Conservation (phyloP, 1,140 invertebrate genomes). For the Nixonia krombeini region DNA sequence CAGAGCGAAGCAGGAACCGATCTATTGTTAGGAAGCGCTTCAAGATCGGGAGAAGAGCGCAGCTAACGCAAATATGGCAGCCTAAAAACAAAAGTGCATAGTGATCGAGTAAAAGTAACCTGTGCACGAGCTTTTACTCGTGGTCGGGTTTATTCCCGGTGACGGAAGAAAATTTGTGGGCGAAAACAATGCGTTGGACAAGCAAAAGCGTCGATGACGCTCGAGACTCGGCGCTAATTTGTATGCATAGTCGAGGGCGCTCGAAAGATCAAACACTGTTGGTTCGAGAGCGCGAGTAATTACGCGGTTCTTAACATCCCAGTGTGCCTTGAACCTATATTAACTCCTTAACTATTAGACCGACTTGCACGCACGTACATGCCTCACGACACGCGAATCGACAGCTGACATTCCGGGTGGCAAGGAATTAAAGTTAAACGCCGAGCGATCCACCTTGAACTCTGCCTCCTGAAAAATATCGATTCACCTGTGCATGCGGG, state of each 20-base stretch:
- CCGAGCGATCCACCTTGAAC: conserved; percentile 61
- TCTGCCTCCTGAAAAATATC: conserved; percentile 49
- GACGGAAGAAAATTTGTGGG: no score
- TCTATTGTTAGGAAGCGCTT: no score
- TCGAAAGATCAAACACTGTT: conserved; percentile 27
- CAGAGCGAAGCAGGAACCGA: conserved; percentile 8
- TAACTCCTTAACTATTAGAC: conserved; percentile 37
- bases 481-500: conserved; percentile 25
- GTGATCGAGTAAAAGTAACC: no score
- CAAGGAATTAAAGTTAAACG: conserved; percentile 50
- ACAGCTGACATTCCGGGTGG: conserved; percentile 36
- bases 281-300: conserved; percentile 40
- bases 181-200: no score
- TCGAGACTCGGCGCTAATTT: conserved; percentile 12
- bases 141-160: no score
- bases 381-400: conserved; percentile 58
- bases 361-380: conserved; percentile 36
- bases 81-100: no score
- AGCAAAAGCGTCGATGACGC: not conserved
- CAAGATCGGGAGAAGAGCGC: no score
- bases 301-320: conserved; percentile 31
- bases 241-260: conserved; percentile 14
- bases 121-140: no score
- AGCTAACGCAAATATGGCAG: no score
- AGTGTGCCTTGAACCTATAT: conserved; percentile 37